Base-by-base conservation (phyloP, 2,113 vertebrate genomes). In the Thamnaconus septentrionalis region DNA sequence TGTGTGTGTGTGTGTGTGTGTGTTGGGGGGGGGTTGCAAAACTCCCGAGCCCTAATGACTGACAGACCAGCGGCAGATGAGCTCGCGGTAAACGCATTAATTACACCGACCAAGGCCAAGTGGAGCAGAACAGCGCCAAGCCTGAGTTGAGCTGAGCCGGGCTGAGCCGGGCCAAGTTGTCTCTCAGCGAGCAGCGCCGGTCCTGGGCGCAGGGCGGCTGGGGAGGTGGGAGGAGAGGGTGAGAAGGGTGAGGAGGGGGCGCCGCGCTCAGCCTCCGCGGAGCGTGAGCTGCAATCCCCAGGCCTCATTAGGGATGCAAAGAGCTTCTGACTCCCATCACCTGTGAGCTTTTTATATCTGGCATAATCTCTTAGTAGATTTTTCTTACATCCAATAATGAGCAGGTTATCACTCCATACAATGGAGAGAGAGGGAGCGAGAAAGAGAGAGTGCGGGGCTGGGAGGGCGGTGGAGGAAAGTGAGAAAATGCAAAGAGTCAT, bases 321-420 rank as follows among this genome's bases (percentile, higher is more conserved):
- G 76, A 79, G 78, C 78, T 79, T 86, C 83, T 75, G 68, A 86
- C 85, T 85, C 79, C 73, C 71, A 79, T 85, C 84, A 89, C 84
- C 86, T 87, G 70, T 77, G 82, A 81, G 83, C 84, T 86, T 90
- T 87, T 88, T 90, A 87, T 91, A 90, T 90, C 77, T 83, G 70
- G 80, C 66, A 82, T 89, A 90, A 91, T 90, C 88, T 90, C 88
- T 86, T 84, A 87, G 89, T 85, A 85, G 85, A 84, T 89, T 81
- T 89, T 87, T 87, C 79, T 75, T 85, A 85, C 81, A 86, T 86
- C 85, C 86, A 78, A 90, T 89, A 91, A 92, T 85, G 88, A 91
- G 86, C 85, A 69, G 69, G 82, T 90, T 90, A 92, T 90, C 88
- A 84, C 84, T 80, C 80, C 75, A 78, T 82, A 84, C 85, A 85